Evolutionary conservation across 2,888 invertebrate species (phyloP).

Genomic region (Euzophera pinguis): DNA sequence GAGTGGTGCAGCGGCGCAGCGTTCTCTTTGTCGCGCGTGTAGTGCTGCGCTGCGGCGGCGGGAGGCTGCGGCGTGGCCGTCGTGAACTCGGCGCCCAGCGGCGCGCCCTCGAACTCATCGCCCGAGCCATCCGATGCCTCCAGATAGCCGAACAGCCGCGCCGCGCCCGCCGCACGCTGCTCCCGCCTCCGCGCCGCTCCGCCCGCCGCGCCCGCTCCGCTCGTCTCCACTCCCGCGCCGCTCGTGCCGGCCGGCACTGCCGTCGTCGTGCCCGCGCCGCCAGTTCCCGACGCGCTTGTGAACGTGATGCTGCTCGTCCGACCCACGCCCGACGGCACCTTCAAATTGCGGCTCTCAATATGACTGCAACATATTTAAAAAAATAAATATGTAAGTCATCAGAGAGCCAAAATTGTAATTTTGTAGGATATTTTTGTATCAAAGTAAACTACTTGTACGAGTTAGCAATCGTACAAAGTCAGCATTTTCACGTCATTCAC

Average conservation of each 20-base stretch:
- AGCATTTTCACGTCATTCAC: no score
- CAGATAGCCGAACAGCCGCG: conserved; percentile 85
- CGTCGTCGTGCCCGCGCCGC: conserved; percentile 13
- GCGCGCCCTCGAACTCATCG: conserved; percentile 63
- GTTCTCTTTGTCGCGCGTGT: conserved; percentile 67
- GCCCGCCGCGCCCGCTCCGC: conserved; percentile 24
- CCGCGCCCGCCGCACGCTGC: conserved; percentile 75
- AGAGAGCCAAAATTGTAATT: no score
- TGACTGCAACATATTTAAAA: conserved; percentile 57
- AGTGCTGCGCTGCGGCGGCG: conserved; percentile 35
- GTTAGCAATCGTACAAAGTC: no score
- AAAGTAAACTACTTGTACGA: no score
- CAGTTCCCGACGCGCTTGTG: conserved; percentile 25
- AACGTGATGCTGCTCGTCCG: conserved; percentile 39
- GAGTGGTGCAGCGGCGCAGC: conserved; percentile 63
- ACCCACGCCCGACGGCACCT: conserved; percentile 72
- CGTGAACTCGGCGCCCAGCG: conserved; percentile 43
- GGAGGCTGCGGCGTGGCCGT: conserved; percentile 23
- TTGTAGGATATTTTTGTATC: no score
- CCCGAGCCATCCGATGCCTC: conserved; percentile 87
- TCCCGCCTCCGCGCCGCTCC: conserved; percentile 46
- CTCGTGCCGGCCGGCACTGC: conserved; percentile 21
- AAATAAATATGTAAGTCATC: neutral
- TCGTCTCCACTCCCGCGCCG: conserved; percentile 22
- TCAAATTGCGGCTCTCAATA: conserved; percentile 81